Evolutionary conservation across 2,113 vertebrate species (phyloP).

Genomic region (Amblyopsis rosae): DNA sequence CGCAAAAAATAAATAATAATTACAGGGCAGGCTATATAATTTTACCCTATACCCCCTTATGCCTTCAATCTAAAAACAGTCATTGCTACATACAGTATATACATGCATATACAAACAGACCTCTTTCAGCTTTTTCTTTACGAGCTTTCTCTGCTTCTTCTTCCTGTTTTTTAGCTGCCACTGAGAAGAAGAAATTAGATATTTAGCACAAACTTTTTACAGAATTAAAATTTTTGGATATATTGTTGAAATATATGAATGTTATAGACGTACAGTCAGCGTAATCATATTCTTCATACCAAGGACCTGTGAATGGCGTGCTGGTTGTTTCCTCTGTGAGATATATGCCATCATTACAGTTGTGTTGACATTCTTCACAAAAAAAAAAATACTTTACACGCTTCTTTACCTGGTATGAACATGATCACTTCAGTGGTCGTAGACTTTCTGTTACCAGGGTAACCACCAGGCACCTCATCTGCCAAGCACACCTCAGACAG

Average conservation of each 20-base stretch:
- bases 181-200: constrained; percentile 39
- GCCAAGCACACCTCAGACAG: background rate
- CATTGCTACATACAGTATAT: background rate
- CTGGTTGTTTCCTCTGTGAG: constrained; percentile 66
- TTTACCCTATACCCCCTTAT: no score
- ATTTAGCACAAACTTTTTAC: background rate
- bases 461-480: constrained; percentile 39
- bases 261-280: constrained; percentile 65
- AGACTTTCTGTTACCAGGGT: constrained; percentile 12
- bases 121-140: constrained; percentile 67
- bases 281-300: constrained; percentile 81
- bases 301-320: constrained; percentile 47
- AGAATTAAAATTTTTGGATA: no score
- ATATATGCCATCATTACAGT: background rate
- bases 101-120: constrained; percentile 28
- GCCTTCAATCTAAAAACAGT: no score
- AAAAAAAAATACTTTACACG: background rate
- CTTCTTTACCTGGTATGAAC: constrained; percentile 71
- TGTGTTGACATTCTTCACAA: background rate
- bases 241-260: no score
- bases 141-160: constrained; percentile 72
- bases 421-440: constrained; percentile 64
- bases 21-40: no score
- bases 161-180: constrained; percentile 70
- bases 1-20: no score